phyloP scores from a whole-genome alignment of 1,140 invertebrate species.

The Mylabris phalerata region DNA sequence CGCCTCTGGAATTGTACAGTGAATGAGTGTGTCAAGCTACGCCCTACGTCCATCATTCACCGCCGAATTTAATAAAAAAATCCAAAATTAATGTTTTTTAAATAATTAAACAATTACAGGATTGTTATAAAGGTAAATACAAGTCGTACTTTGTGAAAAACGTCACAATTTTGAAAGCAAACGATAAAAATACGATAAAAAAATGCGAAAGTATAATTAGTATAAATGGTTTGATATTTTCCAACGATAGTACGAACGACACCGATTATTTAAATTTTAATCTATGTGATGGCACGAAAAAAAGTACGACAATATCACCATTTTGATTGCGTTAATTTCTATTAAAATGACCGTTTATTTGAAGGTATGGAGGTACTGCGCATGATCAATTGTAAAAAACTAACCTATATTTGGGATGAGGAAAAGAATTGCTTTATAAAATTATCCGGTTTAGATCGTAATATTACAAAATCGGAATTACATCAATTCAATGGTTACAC shows the following conservation, averaged over 20 bases:
- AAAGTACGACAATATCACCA: conserved; percentile 25
- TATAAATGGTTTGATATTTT: conserved; percentile 4
- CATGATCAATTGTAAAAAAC: conserved; percentile 31
- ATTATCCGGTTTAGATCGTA: conserved; percentile 58
- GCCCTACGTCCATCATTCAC: too few relatives aligned
- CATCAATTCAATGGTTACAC: conserved; percentile 54
- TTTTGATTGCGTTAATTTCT: conserved; percentile 27
- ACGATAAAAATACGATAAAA: neutral
- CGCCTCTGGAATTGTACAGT: too few relatives aligned
- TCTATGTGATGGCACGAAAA: conserved; percentile 43
- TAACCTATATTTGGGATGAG: conserved; percentile 35
- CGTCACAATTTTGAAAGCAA: conserved; percentile 14
- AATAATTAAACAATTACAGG: conserved; percentile 27
- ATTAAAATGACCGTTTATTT: conserved; percentile 1
- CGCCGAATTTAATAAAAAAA: neutral
- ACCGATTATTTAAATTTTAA: conserved; percentile 31
- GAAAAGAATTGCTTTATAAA: conserved; percentile 53
- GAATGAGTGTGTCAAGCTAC: too few relatives aligned
- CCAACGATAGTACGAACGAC: conserved; percentile 27
- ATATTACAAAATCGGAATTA: conserved; percentile 48
- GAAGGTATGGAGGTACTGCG: conserved; percentile 25
- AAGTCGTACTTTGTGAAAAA: conserved; percentile 32
- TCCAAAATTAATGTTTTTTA: too few relatives aligned
- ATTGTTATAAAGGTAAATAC: conserved; percentile 33
- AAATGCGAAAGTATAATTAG: conserved; percentile 3